Evolutionary conservation across 2,797 vertebrate species (phyloP), one percentile per base, ranked within the genome.

Genomic region (Protosalanx chinensis): DNA sequence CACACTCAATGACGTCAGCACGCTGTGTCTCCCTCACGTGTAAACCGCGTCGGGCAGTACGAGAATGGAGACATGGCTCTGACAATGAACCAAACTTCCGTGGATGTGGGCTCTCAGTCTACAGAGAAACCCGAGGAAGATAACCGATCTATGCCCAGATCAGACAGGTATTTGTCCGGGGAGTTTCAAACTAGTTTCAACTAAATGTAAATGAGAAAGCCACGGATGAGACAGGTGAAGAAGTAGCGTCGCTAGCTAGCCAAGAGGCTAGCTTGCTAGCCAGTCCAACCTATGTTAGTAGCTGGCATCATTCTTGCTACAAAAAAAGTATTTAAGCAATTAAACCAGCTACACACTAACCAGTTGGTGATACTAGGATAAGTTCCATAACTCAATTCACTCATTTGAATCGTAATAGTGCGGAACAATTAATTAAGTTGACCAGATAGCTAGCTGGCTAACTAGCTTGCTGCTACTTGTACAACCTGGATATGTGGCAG

Each of bases 121-220:
- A 79, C 57, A 64, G 81, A 37, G 61, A 29, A 78, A n/a, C 82
- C 82, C 13, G 86, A 57, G 1, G 70, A 86, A 0, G 81, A 79
- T 6, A 91, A 90, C 51, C 63, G 77, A 18, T 77, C 81, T 4
- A 64, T 85, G 74, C 82, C 81, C 0, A 84, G 88, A 74, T 87
- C 89, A 3, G 90, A 90, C 87, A 93, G 92, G 92, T 93, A 70
- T 76, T 63, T 20, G 16, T 1, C 12, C 27, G 23, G 3, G n/a
- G 1, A 2, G 10, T 15, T 4, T 27, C 8, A 5, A 2, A n/a
- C 1, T 27, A 13, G 18, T 41, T 41, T 63, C 12, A 23, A n/a
- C n/a, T n/a, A n/a, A n/a, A n/a, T n/a, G n/a, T 53, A 16, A 66
- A 23, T 27, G 5, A 66, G 23, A 66, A 35, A 33, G 61, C 61